Percentiles rank a stretch among this genome's conserved stretches.
These are phyloP conservation scores for Drosophila paramelanica DNA, from an alignment of 2,888 invertebrate genomes.

Conservation along the genomic window DNA sequence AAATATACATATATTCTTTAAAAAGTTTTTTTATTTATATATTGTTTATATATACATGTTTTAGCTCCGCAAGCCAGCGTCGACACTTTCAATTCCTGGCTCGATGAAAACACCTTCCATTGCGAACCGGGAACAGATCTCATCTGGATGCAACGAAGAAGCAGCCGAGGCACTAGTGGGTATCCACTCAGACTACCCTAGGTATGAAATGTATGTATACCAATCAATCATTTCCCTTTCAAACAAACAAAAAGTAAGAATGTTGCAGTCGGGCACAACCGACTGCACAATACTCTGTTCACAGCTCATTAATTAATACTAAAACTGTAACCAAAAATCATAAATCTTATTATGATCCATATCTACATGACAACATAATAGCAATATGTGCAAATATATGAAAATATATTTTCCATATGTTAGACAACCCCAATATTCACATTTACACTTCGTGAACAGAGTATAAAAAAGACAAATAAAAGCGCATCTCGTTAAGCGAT, in stretches of 20 bases:
- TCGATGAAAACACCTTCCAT: slow-evolving; percentile 92
- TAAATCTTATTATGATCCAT: too few species aligned
- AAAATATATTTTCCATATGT: too few species aligned
- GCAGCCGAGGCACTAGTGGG: slow-evolving; percentile 95
- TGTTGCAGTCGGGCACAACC: background rate
- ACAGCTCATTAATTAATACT: background rate
- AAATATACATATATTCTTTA: too few species aligned
- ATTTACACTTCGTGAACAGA: background rate
- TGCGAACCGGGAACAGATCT: slow-evolving; percentile 87
- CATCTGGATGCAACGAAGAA: slow-evolving; percentile 89
- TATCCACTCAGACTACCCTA: slow-evolving; percentile 95
- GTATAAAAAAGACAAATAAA: background rate
- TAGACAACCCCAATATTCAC: background rate
- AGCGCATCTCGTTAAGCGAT: slow-evolving; percentile 32
- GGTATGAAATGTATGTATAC: slow-evolving; percentile 85
- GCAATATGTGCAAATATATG: too few species aligned
- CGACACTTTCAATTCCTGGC: slow-evolving; percentile 98
- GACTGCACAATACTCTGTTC: background rate
- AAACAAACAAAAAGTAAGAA: background rate
- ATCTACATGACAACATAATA: too few species aligned
- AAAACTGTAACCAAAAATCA: too few species aligned
- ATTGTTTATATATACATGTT: slow-evolving; percentile 20
- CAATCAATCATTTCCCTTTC: slow-evolving; percentile 39
- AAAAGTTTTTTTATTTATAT: too few species aligned
- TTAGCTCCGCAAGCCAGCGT: slow-evolving; percentile 98